phyloP scores from a whole-genome alignment of 2,113 vertebrate species.

The Lethenteron camtschaticum region DNA sequence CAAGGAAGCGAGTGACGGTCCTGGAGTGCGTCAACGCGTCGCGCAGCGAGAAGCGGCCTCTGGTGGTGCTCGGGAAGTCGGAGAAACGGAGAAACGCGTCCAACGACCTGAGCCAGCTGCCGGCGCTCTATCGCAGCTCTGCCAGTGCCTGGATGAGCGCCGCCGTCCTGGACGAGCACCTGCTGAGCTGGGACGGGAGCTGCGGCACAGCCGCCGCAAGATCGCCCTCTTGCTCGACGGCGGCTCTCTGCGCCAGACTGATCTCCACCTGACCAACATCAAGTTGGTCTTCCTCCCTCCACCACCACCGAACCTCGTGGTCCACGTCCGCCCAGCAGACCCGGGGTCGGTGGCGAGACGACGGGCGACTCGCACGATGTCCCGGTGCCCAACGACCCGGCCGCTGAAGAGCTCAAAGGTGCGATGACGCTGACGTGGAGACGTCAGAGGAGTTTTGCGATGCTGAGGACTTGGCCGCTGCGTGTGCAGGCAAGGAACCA shows the following conservation, averaged over 20 bases:
- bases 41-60: neutral
- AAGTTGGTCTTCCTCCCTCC: neutral
- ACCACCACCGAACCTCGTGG: neutral
- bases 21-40: conserved; percentile 4
- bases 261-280: neutral
- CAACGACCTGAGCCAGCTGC: neutral
- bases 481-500: too few species aligned
- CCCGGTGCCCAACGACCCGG: too few species aligned
- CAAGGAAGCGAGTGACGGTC: neutral
- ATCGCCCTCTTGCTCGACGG: neutral
- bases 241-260: neutral
- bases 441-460: too few species aligned
- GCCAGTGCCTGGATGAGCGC: neutral
- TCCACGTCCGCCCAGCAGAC: neutral
- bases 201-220: neutral
- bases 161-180: neutral
- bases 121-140: neutral
- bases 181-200: conserved; percentile 7
- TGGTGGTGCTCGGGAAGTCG: conserved; percentile 6
- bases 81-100: neutral
- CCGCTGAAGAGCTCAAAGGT: too few species aligned
- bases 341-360: neutral
- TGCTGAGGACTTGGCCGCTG: too few species aligned
- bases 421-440: too few species aligned
- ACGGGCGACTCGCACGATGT: neutral